phyloP scores from a whole-genome alignment of 2,113 vertebrate genomes.

The Percopsis transmontana region DNA sequence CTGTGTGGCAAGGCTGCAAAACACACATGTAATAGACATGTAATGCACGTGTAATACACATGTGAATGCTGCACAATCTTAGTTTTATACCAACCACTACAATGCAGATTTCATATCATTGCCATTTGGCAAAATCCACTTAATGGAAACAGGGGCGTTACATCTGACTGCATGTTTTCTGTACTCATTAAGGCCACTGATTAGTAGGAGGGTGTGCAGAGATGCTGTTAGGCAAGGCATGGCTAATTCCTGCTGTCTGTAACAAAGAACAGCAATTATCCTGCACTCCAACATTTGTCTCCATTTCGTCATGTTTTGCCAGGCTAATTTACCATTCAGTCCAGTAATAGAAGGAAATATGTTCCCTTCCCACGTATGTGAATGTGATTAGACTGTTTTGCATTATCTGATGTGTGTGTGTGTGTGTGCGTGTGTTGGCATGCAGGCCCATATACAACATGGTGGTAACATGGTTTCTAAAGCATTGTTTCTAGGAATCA shows the following conservation, averaged over 20 bases:
- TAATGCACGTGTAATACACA: background rate
- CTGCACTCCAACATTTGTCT: slow-evolving; percentile 45
- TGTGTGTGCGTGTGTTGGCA: background rate
- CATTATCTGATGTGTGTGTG: slow-evolving; percentile 1
- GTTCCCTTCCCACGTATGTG: slow-evolving; percentile 23
- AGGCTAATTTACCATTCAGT: slow-evolving; percentile 33
- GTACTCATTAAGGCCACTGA: slow-evolving; percentile 36
- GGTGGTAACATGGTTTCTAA: slow-evolving; percentile 37
- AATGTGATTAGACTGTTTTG: slow-evolving; percentile 41
- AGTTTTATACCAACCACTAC: slow-evolving; percentile 5
- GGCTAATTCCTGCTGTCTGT: slow-evolving; percentile 31
- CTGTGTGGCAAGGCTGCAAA: slow-evolving; percentile 32
- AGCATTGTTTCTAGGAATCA: slow-evolving; percentile 49
- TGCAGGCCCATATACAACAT: background rate
- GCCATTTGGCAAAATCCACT: background rate
- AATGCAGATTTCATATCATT: slow-evolving; percentile 4
- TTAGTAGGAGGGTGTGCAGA: slow-evolving; percentile 24
- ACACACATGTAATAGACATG: slow-evolving; percentile 8
- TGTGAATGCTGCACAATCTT: background rate
- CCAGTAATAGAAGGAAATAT: slow-evolving; percentile 30
- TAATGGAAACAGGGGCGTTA: background rate
- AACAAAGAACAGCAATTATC: slow-evolving; percentile 37
- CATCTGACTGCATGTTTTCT: slow-evolving; percentile 15
- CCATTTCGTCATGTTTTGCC: slow-evolving; percentile 39
- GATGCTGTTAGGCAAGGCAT: slow-evolving; percentile 5